These are phyloP conservation scores for Dasypogon diadema DNA, from an alignment of 2,888 invertebrate genomes.

Conservation along the genomic window DNA sequence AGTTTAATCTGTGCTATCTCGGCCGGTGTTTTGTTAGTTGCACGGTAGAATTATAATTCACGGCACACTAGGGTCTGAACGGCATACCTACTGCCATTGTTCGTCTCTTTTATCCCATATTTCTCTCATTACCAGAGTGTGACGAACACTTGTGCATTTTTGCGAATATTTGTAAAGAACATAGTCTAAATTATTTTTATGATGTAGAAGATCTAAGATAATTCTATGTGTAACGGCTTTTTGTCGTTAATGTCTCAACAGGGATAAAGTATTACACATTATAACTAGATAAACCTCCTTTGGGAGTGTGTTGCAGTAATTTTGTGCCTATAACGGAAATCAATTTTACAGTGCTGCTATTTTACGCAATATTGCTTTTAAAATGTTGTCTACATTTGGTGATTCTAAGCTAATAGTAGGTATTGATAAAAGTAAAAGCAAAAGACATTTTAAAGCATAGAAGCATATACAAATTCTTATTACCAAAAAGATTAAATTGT, in stretches of 20 bases:
- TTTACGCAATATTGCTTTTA: conserved; percentile 4
- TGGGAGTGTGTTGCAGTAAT: not conserved
- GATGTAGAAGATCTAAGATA: conserved; percentile 5
- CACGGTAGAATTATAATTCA: conserved; percentile 11
- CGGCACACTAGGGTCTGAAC: conserved; percentile 13
- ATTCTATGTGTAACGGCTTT: not conserved
- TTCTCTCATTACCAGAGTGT: not conserved
- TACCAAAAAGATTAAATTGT: conserved; percentile 17
- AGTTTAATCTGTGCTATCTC: conserved; percentile 11
- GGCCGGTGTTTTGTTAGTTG: conserved; percentile 14
- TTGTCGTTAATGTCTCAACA: conserved; percentile 2
- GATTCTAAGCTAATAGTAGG: not conserved
- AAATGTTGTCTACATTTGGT: conserved; percentile 5
- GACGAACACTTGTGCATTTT: not conserved
- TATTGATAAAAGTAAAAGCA: not conserved
- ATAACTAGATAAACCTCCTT: not conserved
- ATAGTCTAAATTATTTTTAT: conserved; percentile 29
- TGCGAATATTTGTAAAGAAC: not conserved
- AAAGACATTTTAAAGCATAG: conserved; percentile 13
- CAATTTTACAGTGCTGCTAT: conserved; percentile 6
- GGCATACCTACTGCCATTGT: conserved; percentile 27
- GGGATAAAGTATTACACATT: not conserved
- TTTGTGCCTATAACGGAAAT: conserved; percentile 23
- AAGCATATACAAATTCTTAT: not conserved
- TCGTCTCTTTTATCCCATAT: not conserved